Evolutionary conservation across 2,113 vertebrate species (phyloP), one percentile per base, ranked within the genome.

Genomic region (Rhea americana): DNA sequence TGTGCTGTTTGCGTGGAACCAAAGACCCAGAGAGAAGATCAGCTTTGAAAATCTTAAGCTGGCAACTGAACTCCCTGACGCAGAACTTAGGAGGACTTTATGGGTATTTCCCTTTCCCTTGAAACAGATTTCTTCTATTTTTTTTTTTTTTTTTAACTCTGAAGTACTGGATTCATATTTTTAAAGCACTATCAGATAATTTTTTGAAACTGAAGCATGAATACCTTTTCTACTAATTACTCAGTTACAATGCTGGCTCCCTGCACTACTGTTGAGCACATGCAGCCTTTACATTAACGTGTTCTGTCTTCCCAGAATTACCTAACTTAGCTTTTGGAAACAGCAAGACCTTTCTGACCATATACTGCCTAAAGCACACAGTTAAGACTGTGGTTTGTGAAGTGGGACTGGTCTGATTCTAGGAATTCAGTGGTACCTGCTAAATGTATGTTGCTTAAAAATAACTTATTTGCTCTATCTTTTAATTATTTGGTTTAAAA

Each of bases 11-110:
- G 99, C 99, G 1, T 99, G 99, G 99, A 99, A 99, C 98, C 99
- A 99, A 98, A 98, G 99, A 98, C 99, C 99, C 21, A 97, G 99
- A 97, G 99, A 99, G 96, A 98, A 99, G 96, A 99, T 99, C 98
- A 99, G 99, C 97, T 99, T 99, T 94, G 99, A 99, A 97, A 99
- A 99, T 97, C 98, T 99, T 72, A 99, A 99, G 95, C 96, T 99
- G 81, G 99, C 99, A 91, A 99, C 99, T 4, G 99, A 99, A 95
- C 98, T 99, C 68, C 99, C 99, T 25, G 99, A 99, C 89, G 99
- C 99, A 24, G 99, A 99, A 97, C 98, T 99, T 90, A 98, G 99
- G 84, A 98, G 99, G 96, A 99, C 99, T 85, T 98, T 99, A 96
- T 99, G 99, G 99, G 99, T 99, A 98, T 98, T 97, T 96, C 92